Percentiles rank a stretch among this genome's conserved stretches.
Conservation (phyloP, 2,113 vertebrate species). For the Gymnogyps californianus region DNA sequence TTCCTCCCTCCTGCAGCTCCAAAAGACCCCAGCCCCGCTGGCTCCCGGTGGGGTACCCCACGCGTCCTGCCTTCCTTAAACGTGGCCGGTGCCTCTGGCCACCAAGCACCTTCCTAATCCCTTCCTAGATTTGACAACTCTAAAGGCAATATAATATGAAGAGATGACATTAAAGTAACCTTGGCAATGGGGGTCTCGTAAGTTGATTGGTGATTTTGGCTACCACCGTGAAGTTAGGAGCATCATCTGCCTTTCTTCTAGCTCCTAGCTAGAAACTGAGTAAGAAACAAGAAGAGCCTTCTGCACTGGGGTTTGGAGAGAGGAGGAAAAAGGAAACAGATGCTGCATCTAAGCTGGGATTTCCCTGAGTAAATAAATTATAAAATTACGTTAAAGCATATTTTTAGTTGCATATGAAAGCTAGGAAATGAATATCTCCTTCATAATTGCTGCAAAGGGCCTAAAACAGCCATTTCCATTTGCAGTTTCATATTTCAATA, state of each 20-base stretch:
- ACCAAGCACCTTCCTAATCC: not conserved
- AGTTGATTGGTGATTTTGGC: not conserved
- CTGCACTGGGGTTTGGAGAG: not conserved
- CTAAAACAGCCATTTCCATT: constrained; percentile 58
- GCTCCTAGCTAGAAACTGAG: not conserved
- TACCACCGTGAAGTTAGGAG: not conserved
- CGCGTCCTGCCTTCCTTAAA: not conserved
- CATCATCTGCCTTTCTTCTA: not conserved
- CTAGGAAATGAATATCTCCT: constrained; percentile 60
- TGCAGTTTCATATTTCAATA: constrained; percentile 72
- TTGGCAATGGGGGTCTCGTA: not conserved
- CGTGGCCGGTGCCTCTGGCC: accelerated
- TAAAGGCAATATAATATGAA: not conserved
- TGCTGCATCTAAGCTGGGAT: constrained; percentile 19
- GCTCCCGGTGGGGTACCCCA: accelerated
- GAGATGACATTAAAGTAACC: not conserved
- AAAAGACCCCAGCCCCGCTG: not conserved
- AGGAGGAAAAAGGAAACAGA: constrained; percentile 17
- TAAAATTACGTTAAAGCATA: constrained; percentile 66
- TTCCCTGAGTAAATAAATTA: constrained; percentile 68
- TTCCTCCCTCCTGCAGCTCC: not conserved
- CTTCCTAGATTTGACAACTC: not conserved
- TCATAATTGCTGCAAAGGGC: constrained; percentile 59
- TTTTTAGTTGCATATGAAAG: constrained; percentile 68
- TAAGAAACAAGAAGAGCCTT: not conserved